These are phyloP conservation scores for Aphelenchoides avenae DNA, from an alignment of 1,140 invertebrate species.

Conservation along the genomic window DNA sequence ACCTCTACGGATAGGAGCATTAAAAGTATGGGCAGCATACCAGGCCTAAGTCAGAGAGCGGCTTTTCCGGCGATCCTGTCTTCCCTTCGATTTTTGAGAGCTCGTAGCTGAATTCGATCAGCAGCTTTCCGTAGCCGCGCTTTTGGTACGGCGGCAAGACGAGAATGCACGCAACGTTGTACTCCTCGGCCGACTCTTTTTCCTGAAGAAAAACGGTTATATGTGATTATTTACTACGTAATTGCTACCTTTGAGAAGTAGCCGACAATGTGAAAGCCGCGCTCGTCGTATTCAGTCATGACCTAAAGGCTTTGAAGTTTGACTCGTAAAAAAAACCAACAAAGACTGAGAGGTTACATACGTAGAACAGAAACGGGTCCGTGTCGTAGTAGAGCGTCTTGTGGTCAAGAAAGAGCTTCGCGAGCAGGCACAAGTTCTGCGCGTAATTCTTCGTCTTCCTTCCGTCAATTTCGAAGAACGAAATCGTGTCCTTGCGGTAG, in stretches of 20 bases:
- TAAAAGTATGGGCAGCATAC: too few species aligned
- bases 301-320: too few species aligned
- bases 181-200: conserved; percentile 98
- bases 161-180: conserved; percentile 98
- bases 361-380: conserved; percentile 76
- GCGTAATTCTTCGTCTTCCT: conserved; percentile 81
- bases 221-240: conserved; percentile 1
- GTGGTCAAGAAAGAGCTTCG: conserved; percentile 60
- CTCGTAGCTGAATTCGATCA: conserved; percentile 99
- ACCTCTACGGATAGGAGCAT: too few species aligned
- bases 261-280: conserved; percentile 83
- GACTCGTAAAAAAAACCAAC: too few species aligned
- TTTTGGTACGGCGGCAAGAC: conserved; percentile 96
- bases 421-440: conserved; percentile 58
- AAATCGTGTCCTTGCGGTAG: conserved; percentile 88
- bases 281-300: conserved; percentile 82
- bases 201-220: conserved; percentile 66
- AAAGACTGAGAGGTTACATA: too few species aligned
- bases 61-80: conserved; percentile 90
- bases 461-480: conserved; percentile 98
- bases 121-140: conserved; percentile 93
- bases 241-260: conserved; percentile 90
- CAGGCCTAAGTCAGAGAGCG: conserved; percentile 83
- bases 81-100: conserved; percentile 93
- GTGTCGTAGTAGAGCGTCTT: conserved; percentile 60